Base-by-base conservation (phyloP, 2,113 vertebrate genomes). In the Dicentrarchus labrax region DNA sequence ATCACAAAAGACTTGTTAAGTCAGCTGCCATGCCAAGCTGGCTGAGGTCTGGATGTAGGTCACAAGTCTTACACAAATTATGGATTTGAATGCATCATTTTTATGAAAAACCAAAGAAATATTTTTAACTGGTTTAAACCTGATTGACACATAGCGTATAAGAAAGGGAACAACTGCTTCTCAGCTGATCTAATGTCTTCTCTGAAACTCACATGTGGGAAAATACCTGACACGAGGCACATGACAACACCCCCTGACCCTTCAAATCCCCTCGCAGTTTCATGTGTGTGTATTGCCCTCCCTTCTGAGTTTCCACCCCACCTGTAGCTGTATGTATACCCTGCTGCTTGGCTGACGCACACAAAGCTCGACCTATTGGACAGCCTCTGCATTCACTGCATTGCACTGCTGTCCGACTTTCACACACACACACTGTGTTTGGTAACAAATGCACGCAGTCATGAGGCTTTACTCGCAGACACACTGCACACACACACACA, bases 281-380 rank as follows among this genome's bases (percentile, higher is more conserved):
- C 68, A 38, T 3, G 45, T 51, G 38, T 47, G 56, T 65, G 53
- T 24, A 5, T 50, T 57, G 5, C 67, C 64, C 59, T 41, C 78
- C 78, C 86, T 70, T 12, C 65, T 57, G 66, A 90, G 9, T 93
- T 94, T 95, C 93, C 91, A 85, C 86, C 60, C 87, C 77, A 93
- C 92, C 87, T 89, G 67, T 62, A 82, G 64, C 65, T 87, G 30
- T 30, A 88, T 89, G 70, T 72, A 80, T 60, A 77, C 54, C 43
- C n/a, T 9, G 15, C 69, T 65, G 47, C 70, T 71, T 19, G 5
- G 16, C 19, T 86, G 79, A 93, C 73, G 76, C 91, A 92, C 79
- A 77, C 17, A 72, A 6, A 54, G 66, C 72, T 72, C 66, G 51
- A 62, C 41, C 74, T 43, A 36, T 21, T n/a, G 48, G 68, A 70